Conservation (phyloP, 1,140 invertebrate genomes). For the Eriocheir sinensis region DNA sequence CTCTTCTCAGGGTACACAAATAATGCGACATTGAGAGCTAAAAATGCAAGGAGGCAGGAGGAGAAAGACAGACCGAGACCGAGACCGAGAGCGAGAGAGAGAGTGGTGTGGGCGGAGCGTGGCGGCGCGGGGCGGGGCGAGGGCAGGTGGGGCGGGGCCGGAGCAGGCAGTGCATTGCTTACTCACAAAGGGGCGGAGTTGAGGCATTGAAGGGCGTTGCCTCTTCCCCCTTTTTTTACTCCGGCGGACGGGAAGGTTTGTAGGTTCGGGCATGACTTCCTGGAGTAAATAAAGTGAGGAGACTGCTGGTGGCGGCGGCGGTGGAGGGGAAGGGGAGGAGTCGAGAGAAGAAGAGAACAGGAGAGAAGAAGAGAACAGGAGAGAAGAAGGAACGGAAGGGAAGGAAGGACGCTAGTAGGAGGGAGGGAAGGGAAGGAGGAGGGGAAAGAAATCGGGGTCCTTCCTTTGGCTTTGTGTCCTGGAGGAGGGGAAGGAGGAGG, state of each 20-base stretch:
- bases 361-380: not conserved
- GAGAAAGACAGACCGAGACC: not conserved
- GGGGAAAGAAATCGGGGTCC: not conserved
- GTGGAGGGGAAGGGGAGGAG: not conserved
- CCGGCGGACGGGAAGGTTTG: conserved; percentile 23
- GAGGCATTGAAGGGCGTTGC: conserved; percentile 51
- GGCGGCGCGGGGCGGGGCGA: conserved; percentile 43
- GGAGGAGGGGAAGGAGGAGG: not conserved
- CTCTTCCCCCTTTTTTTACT: conserved; percentile 40
- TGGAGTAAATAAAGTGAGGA: conserved; percentile 66
- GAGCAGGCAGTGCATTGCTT: conserved; percentile 61
- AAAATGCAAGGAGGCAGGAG: not conserved
- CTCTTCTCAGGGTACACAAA: not conserved
- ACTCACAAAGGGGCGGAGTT: conserved; percentile 59
- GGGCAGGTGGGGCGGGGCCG: conserved; percentile 61
- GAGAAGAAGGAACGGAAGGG: not conserved
- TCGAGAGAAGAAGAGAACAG: not conserved
- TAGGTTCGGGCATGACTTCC: conserved; percentile 68
- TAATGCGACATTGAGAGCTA: conserved; percentile 28
- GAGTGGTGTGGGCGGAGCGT: conserved; percentile 41
- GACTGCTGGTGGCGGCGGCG: conserved; percentile 5
- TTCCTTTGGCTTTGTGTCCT: not conserved
- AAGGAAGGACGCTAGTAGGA: not conserved
- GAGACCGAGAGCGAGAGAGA: conserved; percentile 26
- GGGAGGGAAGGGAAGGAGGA: not conserved